A percentile compares a stretch with the other conserved stretches of the same genome.
Evolutionary conservation across 2,113 vertebrate genomes (phyloP).

Genomic region (Xiphorhynchus elegans): DNA sequence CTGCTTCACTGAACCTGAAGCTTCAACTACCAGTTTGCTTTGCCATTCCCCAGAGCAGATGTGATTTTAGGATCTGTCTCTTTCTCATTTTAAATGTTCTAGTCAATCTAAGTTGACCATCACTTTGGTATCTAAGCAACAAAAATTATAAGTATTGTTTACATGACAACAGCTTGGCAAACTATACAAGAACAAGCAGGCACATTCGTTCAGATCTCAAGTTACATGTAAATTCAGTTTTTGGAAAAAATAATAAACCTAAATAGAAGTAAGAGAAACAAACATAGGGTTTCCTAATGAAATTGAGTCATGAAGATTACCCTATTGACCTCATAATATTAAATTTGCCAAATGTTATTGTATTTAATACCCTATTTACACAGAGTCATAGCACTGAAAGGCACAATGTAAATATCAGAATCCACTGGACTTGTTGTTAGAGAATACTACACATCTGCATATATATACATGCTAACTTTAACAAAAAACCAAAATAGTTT

Average conservation of each 20-base stretch:
- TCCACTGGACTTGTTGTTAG: background rate
- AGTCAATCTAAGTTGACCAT: background rate
- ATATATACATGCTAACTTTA: background rate
- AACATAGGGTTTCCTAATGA: background rate
- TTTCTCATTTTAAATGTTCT: background rate
- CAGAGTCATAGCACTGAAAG: background rate
- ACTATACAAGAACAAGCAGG: background rate
- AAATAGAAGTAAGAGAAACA: background rate
- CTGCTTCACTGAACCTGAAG: background rate
- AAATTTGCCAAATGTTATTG: background rate
- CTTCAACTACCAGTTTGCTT: background rate
- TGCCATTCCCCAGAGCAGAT: background rate
- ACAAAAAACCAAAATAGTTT: background rate
- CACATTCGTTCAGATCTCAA: background rate
- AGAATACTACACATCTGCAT: background rate
- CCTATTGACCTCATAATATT: background rate
- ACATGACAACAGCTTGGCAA: background rate
- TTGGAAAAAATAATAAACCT: background rate
- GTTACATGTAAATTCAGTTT: background rate
- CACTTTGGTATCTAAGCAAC: background rate
- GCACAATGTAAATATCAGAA: background rate
- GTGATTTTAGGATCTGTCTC: background rate
- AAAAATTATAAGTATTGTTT: constrained; percentile 4
- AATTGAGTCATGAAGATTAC: constrained; percentile 6
- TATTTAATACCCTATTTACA: background rate